A percentile compares a stretch with the other conserved stretches of the same genome.
phyloP scores from a whole-genome alignment of 2,888 invertebrate species.

The Pristionchus fissidentatus region DNA sequence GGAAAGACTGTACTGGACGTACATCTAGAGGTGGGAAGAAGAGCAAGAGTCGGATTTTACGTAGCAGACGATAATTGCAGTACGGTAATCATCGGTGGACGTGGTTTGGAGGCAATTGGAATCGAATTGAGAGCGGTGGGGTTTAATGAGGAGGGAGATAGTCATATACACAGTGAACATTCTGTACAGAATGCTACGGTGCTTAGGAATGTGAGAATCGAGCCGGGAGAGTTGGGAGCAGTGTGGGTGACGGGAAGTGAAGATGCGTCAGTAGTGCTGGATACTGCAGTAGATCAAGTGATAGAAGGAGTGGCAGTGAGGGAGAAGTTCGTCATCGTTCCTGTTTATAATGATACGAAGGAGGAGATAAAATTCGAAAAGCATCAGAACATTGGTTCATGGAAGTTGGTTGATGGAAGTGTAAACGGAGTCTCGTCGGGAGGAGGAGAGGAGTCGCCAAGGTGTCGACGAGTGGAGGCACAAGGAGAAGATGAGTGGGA shows the following conservation, averaged over 20 bases:
- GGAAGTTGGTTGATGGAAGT: neutral
- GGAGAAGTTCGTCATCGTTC: neutral
- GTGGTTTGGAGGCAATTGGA: neutral
- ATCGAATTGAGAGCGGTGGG: neutral
- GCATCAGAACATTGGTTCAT: neutral
- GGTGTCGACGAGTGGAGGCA: too few relatives aligned
- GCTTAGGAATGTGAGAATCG: neutral
- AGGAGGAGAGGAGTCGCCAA: too few relatives aligned
- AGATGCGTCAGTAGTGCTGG: neutral
- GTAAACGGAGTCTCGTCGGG: neutral
- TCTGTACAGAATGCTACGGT: neutral
- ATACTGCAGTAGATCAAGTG: neutral
- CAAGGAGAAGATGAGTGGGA: too few relatives aligned
- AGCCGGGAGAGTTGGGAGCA: neutral
- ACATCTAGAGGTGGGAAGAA: neutral
- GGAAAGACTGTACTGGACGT: neutral
- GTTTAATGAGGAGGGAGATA: neutral
- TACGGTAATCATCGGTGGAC: too few relatives aligned
- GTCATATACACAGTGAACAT: neutral
- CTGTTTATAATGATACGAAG: neutral
- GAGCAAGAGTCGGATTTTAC: neutral
- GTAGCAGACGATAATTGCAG: neutral
- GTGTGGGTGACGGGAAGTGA: neutral
- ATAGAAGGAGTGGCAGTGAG: neutral
- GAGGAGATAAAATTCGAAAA: neutral